Percentiles rank a stretch among this genome's conserved stretches.
These are phyloP conservation scores for Hoplostethus atlanticus DNA, from an alignment of 2,797 vertebrate genomes.

Conservation along the genomic window DNA sequence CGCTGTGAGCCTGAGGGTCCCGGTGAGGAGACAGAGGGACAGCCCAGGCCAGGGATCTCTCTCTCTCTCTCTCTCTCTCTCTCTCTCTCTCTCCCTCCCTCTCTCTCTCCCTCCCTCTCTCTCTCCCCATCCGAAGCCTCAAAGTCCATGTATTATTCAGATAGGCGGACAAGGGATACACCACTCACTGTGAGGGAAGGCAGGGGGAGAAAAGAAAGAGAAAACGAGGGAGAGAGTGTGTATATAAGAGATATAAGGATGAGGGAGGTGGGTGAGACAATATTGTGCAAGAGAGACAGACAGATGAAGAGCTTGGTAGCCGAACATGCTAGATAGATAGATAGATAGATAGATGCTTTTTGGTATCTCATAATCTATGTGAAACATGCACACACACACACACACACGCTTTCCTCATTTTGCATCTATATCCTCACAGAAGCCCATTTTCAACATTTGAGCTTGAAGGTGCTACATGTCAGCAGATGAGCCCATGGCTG, in stretches of 20 bases:
- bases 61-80: conserved; percentile 41
- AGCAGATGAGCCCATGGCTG: too few species aligned
- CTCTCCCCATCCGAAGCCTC: conserved; percentile 34
- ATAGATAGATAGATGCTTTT: background rate
- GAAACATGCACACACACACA: conserved; percentile 7
- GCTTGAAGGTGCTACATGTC: too few species aligned
- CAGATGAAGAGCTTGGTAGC: conserved; percentile 10
- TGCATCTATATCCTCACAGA: background rate
- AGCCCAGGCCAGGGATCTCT: conserved; percentile 41
- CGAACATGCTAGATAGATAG: background rate
- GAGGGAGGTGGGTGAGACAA: conserved; percentile 15
- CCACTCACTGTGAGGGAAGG: conserved; percentile 41
- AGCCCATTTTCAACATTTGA: too few species aligned
- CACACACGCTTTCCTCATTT: background rate
- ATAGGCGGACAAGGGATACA: conserved; percentile 43
- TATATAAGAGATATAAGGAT: conserved; percentile 28
- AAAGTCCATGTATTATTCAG: conserved; percentile 73
- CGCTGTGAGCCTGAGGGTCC: conserved; percentile 42
- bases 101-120: conserved; percentile 47
- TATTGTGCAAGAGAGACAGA: conserved; percentile 36
- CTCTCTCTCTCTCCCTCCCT: conserved; percentile 29
- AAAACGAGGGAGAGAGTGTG: background rate
- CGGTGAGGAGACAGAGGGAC: conserved; percentile 50
- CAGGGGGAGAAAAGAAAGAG: conserved; percentile 13
- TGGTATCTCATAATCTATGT: background rate